phyloP scores from a whole-genome alignment of 2,888 invertebrate species.

The Rhorus exstirpatorius region DNA sequence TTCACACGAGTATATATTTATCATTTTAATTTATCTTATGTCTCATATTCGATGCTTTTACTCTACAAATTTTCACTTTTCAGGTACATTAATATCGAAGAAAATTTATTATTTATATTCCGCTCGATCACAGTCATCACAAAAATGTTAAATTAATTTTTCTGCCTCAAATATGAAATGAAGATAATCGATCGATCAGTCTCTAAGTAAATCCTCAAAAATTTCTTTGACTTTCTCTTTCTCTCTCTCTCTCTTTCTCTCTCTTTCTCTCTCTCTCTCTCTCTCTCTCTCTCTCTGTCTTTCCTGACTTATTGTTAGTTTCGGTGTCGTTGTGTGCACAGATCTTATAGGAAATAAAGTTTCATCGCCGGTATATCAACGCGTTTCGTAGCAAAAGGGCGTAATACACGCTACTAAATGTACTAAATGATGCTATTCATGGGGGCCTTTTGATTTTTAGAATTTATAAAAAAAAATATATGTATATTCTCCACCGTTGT shows the following conservation, averaged over 20 bases:
- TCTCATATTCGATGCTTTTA: too few relatives aligned
- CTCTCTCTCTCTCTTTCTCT: not conserved
- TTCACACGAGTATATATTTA: not conserved
- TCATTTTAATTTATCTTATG: too few relatives aligned
- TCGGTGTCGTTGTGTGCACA: not conserved
- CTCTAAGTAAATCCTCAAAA: not conserved
- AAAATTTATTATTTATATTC: too few relatives aligned
- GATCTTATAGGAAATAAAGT: not conserved
- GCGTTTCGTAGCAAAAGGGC: not conserved
- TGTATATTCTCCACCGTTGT: slow-evolving; percentile 43
- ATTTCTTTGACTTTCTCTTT: not conserved
- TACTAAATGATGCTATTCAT: not conserved
- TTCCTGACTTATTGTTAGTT: not conserved
- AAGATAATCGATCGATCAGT: too few relatives aligned
- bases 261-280: not conserved
- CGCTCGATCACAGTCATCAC: not conserved
- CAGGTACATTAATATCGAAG: too few relatives aligned
- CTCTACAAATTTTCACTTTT: too few relatives aligned
- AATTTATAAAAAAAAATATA: slow-evolving; percentile 3
- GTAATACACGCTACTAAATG: not conserved
- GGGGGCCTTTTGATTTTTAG: slow-evolving; percentile 5
- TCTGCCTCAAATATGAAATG: too few relatives aligned
- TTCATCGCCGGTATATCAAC: not conserved
- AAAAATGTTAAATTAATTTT: too few relatives aligned
- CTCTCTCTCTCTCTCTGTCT: not conserved